These are phyloP conservation scores for Drosophila eohydei DNA, from an alignment of 2,888 invertebrate species.

Conservation along the genomic window DNA sequence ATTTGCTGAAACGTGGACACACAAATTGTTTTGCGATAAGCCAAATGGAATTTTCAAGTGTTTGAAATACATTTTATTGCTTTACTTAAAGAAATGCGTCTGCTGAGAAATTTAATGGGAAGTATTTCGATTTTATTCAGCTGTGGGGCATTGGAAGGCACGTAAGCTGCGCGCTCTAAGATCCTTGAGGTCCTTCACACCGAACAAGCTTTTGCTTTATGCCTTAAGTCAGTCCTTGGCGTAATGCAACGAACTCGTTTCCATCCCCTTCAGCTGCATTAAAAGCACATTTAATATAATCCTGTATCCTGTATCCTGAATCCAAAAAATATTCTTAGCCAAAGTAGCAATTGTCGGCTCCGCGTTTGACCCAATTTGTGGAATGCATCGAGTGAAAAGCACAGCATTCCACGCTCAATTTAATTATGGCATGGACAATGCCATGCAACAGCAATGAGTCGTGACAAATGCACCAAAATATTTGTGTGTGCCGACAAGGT, in stretches of 20 bases:
- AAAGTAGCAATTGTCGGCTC: slow-evolving; percentile 31
- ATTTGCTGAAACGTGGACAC: slow-evolving; percentile 38
- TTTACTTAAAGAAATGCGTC: slow-evolving; percentile 5
- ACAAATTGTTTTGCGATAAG: slow-evolving; percentile 62
- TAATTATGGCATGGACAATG: slow-evolving; percentile 44
- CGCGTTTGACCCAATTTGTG: slow-evolving; percentile 66
- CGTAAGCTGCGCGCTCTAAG: slow-evolving; percentile 18
- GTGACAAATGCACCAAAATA: slow-evolving; percentile 54
- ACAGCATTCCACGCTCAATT: slow-evolving; percentile 50
- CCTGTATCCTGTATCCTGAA: background rate
- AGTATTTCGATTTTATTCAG: slow-evolving; percentile 9
- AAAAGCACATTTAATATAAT: slow-evolving; percentile 68
- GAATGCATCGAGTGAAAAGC: slow-evolving; percentile 12
- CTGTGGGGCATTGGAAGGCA: slow-evolving; percentile 30
- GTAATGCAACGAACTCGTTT: slow-evolving; percentile 68
- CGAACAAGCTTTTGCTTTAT: slow-evolving; percentile 54
- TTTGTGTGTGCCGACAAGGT: slow-evolving; percentile 52
- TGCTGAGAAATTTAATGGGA: slow-evolving; percentile 12
- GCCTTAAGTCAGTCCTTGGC: slow-evolving; percentile 64
- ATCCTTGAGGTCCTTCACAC: slow-evolving; percentile 46
- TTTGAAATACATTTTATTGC: slow-evolving; percentile 41
- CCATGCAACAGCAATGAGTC: slow-evolving; percentile 18
- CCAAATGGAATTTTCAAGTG: slow-evolving; percentile 47
- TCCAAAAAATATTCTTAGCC: slow-evolving; percentile 46
- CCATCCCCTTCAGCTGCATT: slow-evolving; percentile 8